Evolutionary conservation across 1,140 invertebrate species (phyloP).

Genomic region (Harlomillsia oculata): DNA sequence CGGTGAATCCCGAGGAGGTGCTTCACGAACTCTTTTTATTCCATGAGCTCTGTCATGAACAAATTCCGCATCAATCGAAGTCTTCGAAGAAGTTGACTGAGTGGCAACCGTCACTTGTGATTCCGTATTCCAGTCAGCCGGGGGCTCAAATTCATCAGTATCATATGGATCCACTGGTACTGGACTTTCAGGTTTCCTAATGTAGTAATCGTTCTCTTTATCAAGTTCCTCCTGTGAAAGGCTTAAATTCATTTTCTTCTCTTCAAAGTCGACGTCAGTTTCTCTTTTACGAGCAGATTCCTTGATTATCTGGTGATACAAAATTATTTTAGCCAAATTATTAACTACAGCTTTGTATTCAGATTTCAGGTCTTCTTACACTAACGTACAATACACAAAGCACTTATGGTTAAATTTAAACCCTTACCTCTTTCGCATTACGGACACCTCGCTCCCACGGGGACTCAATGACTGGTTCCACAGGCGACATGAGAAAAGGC

Average conservation of each 20-base stretch:
- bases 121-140: no score
- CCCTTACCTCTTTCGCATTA: slow-evolving; percentile 78
- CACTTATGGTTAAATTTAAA: neutral
- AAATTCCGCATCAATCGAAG: slow-evolving; percentile 32
- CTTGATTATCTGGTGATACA: slow-evolving; percentile 56
- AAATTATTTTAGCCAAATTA: neutral
- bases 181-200: slow-evolving; percentile 27
- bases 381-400: no score
- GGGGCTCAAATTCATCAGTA: no score
- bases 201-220: slow-evolving; percentile 70
- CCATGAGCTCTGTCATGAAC: slow-evolving; percentile 30
- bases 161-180: slow-evolving; percentile 1
- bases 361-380: no score
- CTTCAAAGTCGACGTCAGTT: slow-evolving; percentile 90
- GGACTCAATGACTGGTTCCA: slow-evolving; percentile 58
- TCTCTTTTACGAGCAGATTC: slow-evolving; percentile 87
- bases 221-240: slow-evolving; percentile 75
- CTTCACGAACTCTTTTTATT: slow-evolving; percentile 11
- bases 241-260: slow-evolving; percentile 86
- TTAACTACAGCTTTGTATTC: neutral
- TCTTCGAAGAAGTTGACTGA: no score
- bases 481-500: slow-evolving; percentile 37
- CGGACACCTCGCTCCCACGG: slow-evolving; percentile 84
- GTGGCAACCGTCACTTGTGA: no score
- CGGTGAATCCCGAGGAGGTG: slow-evolving; percentile 25